Evolutionary conservation across 2,797 vertebrate genomes (phyloP).

Genomic region (Scleropages formosus): DNA sequence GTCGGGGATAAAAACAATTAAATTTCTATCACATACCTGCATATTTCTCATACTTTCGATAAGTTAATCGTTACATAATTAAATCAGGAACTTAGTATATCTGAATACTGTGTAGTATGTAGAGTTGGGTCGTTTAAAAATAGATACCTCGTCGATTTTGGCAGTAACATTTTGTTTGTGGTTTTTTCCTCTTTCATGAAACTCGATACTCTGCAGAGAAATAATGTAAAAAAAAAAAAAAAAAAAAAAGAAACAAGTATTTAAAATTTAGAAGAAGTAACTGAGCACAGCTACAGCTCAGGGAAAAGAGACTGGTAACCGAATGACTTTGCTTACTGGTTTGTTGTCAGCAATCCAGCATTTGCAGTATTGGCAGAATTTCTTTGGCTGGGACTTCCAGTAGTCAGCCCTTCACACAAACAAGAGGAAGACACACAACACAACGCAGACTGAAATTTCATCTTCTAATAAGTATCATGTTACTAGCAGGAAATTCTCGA

Average conservation of each 20-base stretch:
- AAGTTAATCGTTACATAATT: too few relatives aligned
- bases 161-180: slow-evolving; percentile 98
- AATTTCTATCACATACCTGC: too few relatives aligned
- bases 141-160: slow-evolving; percentile 92
- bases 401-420: slow-evolving; percentile 83
- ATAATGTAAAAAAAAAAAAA: slow-evolving; percentile 40
- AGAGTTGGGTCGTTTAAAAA: background rate
- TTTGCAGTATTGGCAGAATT: slow-evolving; percentile 98
- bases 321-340: slow-evolving; percentile 75
- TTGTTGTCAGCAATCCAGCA: slow-evolving; percentile 99
- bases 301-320: background rate
- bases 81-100: too few relatives aligned
- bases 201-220: slow-evolving; percentile 86
- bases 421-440: slow-evolving; percentile 23
- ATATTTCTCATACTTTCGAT: too few relatives aligned
- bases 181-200: slow-evolving; percentile 97
- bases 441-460: slow-evolving; percentile 45
- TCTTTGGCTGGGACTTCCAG: slow-evolving; percentile 98
- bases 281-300: background rate
- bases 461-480: too few relatives aligned
- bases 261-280: background rate
- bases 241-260: background rate
- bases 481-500: too few relatives aligned
- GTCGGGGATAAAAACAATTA: background rate
- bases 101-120: too few relatives aligned